Conservation (phyloP, 1,140 invertebrate genomes). For the Heterodera schachtii region DNA sequence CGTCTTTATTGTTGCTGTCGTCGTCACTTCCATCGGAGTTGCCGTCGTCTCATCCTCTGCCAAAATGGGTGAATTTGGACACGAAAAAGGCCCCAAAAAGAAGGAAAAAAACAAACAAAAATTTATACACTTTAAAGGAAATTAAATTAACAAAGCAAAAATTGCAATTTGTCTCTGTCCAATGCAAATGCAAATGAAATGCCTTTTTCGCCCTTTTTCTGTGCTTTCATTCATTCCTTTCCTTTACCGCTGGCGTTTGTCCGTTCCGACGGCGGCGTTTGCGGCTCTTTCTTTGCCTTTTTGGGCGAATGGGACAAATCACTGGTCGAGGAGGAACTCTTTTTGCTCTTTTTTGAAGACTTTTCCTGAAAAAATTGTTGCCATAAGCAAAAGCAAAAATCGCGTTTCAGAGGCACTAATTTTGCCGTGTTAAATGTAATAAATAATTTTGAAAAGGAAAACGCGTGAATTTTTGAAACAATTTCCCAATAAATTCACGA, state of each 20-base stretch:
- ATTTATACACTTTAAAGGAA: background rate
- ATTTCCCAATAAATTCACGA: no score
- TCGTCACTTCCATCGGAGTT: constrained; percentile 2
- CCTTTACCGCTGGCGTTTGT: constrained; percentile 21
- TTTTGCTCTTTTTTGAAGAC: constrained; percentile 32
- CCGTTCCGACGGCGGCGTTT: constrained; percentile 8
- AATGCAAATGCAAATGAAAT: no score
- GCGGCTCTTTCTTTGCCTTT: constrained; percentile 13
- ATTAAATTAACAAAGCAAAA: no score
- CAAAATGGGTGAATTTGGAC: no score
- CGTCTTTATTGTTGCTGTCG: background rate
- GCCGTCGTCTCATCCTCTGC: background rate
- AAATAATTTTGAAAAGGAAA: background rate
- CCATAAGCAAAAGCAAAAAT: background rate
- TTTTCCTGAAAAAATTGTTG: background rate
- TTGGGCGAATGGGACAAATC: constrained; percentile 15
- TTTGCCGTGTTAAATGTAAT: background rate
- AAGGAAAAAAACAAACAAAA: background rate
- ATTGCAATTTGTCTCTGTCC: no score
- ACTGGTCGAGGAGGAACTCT: constrained; percentile 9
- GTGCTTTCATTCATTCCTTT: no score
- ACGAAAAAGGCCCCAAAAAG: no score
- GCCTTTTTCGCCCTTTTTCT: no score
- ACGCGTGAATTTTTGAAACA: no score
- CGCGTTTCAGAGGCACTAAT: background rate